Evolutionary conservation across 2,797 vertebrate species (phyloP), one percentile per base, ranked within the genome.

Genomic region (Syngnathus rostellatus): DNA sequence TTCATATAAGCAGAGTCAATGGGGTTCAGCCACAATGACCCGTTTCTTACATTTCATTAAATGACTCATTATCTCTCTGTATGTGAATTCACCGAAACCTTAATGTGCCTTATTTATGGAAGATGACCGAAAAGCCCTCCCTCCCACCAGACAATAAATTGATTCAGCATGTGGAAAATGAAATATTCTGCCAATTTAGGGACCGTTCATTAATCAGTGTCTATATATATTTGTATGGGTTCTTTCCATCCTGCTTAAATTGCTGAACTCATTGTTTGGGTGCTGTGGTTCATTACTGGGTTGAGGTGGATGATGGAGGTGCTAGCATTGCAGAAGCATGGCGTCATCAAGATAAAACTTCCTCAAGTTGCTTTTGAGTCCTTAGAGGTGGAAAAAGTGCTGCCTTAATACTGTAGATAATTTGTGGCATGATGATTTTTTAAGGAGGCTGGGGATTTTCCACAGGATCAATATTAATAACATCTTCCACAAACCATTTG

Each of bases 351-450:
- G 64, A 73, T 80, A 81, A 84, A 68, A 65, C 80, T 78, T 77
- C 19, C 77, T 79, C 69, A 66, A 73, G 63, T 73, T 68, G 19
- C 39, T 17, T 38, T 61, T 61, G n/a, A n/a, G 37, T 40, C 57
- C 57, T 76, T 70, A 74, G 82, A 81, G 82, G 77, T 85, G 76
- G 75, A 77, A 76, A 78, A 75, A 66, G 19, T 74, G 67, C 62
- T 77, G 71, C 66, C 67, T 68, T 71, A 75, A 86, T 79, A 78
- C 73, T 79, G 74, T 53, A 80, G 83, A 85, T 87, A 77, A 84
- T 85, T 85, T 82, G 71, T 73, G 68, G 75, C 77, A 80, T 87
- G 79, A 84, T 87, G 86, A 86, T 86, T 87, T 86, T 83, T 77
- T 88, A 89, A 87, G 58, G 89, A 86, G 58, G 73, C 65, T 64